A percentile compares a stretch with the other conserved stretches of the same genome.
These are phyloP conservation scores for Metalampra italica DNA, from an alignment of 2,888 invertebrate genomes.

Conservation along the genomic window DNA sequence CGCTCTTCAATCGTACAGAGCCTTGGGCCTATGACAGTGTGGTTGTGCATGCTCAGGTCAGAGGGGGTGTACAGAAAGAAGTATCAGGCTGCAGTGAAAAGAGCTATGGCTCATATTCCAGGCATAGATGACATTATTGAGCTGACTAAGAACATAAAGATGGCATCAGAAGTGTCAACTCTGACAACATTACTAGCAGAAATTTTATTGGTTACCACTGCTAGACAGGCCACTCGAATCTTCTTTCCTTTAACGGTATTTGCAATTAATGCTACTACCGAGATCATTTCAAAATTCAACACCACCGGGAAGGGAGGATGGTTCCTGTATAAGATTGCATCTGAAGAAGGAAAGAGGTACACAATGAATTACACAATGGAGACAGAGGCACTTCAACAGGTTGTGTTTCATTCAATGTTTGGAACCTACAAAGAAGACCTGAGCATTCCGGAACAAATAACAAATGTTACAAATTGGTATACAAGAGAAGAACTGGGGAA, in stretches of 20 bases:
- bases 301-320: conserved; percentile 21
- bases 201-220: conserved; percentile 20
- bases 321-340: conserved; percentile 18
- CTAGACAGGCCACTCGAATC: conserved; percentile 24
- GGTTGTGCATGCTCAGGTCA: conserved; percentile 20
- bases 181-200: conserved; percentile 20
- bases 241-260: conserved; percentile 23
- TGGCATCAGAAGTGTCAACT: conserved; percentile 16
- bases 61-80: conserved; percentile 21
- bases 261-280: conserved; percentile 7
- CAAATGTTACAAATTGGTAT: neutral
- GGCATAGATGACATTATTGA: conserved; percentile 22
- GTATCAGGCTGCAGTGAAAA: conserved; percentile 23
- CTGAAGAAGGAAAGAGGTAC: neutral
- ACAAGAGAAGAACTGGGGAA: conserved; percentile 4
- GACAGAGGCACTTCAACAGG: neutral
- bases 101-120: conserved; percentile 23
- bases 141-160: conserved; percentile 7
- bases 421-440: conserved; percentile 8
- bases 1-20: conserved; percentile 21
- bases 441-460: neutral
- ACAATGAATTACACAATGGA: neutral
- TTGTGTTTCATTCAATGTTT: conserved; percentile 5
- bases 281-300: too few species aligned
- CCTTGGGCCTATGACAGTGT: conserved; percentile 26